phyloP scores from a whole-genome alignment of 2,113 vertebrate genomes.

The Thalassarche chlororhynchos region DNA sequence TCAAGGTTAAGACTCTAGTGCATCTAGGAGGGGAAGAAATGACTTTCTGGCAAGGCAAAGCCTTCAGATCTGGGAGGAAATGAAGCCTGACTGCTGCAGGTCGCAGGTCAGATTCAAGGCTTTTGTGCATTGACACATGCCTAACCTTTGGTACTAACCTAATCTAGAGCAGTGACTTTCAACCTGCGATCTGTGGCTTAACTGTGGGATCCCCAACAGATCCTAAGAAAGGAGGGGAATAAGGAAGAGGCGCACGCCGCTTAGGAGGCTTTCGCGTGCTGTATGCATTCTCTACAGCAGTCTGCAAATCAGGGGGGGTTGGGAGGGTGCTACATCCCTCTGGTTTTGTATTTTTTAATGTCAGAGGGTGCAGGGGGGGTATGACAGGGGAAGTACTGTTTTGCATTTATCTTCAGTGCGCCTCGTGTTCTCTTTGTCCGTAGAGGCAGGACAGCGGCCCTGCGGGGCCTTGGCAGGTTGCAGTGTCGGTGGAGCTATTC shows the following conservation, averaged over 20 bases:
- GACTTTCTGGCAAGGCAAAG: background rate
- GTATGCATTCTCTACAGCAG: rapidly evolving
- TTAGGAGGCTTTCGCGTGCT: background rate
- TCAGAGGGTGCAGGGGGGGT: background rate
- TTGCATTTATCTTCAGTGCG: background rate
- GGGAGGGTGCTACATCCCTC: background rate
- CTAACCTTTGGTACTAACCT: background rate
- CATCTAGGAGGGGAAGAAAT: background rate
- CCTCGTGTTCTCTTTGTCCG: slow-evolving; percentile 15
- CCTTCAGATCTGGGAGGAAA: background rate
- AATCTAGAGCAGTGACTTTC: background rate
- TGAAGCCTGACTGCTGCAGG: background rate
- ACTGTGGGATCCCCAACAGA: background rate
- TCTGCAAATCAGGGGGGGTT: rapidly evolving
- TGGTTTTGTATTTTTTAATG: rapidly evolving
- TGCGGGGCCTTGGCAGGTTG: background rate
- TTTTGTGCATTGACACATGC: background rate
- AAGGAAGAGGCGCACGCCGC: rapidly evolving
- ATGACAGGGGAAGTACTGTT: background rate
- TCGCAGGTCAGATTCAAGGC: background rate
- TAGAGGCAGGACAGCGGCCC: background rate
- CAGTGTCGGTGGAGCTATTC: background rate
- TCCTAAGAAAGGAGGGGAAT: rapidly evolving
- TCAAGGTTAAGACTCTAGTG: background rate
- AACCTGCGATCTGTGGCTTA: rapidly evolving